Conservation (phyloP, 2,888 invertebrate species). For the Arenicola marina region DNA sequence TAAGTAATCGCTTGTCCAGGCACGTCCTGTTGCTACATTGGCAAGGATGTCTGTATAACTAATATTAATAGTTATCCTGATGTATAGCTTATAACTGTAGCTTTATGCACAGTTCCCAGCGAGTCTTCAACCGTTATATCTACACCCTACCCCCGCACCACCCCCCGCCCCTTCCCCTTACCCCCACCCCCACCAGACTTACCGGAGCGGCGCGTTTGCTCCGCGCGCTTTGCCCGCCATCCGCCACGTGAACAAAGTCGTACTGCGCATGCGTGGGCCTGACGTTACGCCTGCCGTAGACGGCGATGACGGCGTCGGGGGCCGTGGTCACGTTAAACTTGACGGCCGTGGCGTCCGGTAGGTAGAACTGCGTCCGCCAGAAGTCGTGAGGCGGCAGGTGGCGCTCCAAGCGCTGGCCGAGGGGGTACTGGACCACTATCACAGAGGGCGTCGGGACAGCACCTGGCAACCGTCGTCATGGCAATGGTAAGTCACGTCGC, state of each 20-base stretch:
- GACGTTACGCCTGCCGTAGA: conserved; percentile 88
- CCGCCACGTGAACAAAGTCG: conserved; percentile 91
- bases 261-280: conserved; percentile 95
- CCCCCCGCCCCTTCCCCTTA: no score
- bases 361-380: conserved; percentile 94
- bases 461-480: no score
- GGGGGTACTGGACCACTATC: conserved; percentile 64
- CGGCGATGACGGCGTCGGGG: conserved; percentile 68
- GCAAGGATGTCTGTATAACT: no score
- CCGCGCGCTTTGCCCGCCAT: conserved; percentile 47
- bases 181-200: no score
- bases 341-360: conserved; percentile 89
- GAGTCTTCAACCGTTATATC: no score
- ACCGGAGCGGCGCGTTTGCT: conserved; percentile 14
- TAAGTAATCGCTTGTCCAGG: no score
- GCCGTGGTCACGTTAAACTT: conserved; percentile 84
- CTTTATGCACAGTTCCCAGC: no score
- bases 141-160: background rate
- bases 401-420: conserved; percentile 85
- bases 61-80: no score
- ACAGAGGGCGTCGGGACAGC: conserved; percentile 11
- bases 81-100: no score
- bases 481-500: no score
- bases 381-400: conserved; percentile 92
- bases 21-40: no score